phyloP scores from a whole-genome alignment of 2,888 invertebrate genomes.

The Lampropteryx suffumata region DNA sequence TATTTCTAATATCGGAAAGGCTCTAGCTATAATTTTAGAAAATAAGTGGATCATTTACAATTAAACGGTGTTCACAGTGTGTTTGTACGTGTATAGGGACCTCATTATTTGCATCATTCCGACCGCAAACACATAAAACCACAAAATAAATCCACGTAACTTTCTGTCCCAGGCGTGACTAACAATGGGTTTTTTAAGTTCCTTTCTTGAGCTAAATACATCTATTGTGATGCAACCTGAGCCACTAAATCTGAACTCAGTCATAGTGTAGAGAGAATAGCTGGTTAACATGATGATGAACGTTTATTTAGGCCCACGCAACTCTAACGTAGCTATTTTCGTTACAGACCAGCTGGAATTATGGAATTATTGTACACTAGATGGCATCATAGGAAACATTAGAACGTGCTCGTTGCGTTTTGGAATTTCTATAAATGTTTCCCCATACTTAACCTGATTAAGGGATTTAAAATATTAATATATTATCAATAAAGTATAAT shows the following conservation, averaged over 20 bases:
- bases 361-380: too few relatives aligned
- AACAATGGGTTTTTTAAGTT: slow-evolving; percentile 59
- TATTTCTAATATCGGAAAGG: too few relatives aligned
- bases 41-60: too few relatives aligned
- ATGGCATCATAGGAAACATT: too few relatives aligned
- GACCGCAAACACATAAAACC: slow-evolving; percentile 30
- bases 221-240: slow-evolving; percentile 58
- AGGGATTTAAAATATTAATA: too few relatives aligned
- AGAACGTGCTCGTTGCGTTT: too few relatives aligned
- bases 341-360: too few relatives aligned
- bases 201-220: slow-evolving; percentile 62
- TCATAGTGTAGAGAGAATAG: slow-evolving; percentile 33
- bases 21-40: too few relatives aligned
- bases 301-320: neutral
- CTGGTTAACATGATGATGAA: neutral
- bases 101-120: slow-evolving; percentile 13
- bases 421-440: too few relatives aligned
- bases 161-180: slow-evolving; percentile 30
- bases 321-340: too few relatives aligned
- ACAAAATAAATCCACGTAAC: slow-evolving; percentile 25
- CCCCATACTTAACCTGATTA: too few relatives aligned
- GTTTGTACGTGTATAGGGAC: neutral
- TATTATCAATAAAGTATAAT: too few relatives aligned
- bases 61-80: neutral
- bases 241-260: slow-evolving; percentile 59